Evolutionary conservation across 2,797 vertebrate species (phyloP).

Genomic region (Botia kubotai): DNA sequence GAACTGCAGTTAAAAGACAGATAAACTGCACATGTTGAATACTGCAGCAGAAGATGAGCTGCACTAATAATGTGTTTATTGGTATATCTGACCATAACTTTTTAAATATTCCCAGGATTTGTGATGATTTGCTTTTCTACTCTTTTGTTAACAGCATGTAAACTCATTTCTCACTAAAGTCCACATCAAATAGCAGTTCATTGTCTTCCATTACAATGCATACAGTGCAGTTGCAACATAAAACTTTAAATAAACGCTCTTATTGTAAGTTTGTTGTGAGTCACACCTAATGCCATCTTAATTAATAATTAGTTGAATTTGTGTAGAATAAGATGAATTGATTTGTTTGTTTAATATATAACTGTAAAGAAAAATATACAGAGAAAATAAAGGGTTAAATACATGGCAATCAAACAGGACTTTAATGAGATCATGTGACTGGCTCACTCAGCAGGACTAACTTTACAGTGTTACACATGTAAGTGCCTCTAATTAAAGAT

Average conservation of each 20-base stretch:
- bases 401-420: neutral
- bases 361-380: constrained; percentile 6
- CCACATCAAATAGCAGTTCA: neutral
- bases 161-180: neutral
- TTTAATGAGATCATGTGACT: neutral
- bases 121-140: neutral
- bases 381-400: neutral
- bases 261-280: neutral
- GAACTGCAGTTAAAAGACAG: too few relatives aligned
- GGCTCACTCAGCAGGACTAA: neutral
- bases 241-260: constrained; percentile 1
- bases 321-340: neutral
- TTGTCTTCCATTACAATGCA: neutral
- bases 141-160: neutral
- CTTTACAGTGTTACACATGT: neutral
- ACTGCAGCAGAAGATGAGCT: constrained; percentile 57
- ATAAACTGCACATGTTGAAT: constrained; percentile 73
- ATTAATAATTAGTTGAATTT: too few relatives aligned
- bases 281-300: neutral
- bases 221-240: neutral
- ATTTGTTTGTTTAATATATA: neutral
- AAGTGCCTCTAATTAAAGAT: neutral
- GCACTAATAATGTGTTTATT: constrained; percentile 9
- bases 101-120: neutral
- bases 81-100: neutral